Evolutionary conservation across 2,888 invertebrate genomes (phyloP).

Genomic region (Aleiodes alternator): DNA sequence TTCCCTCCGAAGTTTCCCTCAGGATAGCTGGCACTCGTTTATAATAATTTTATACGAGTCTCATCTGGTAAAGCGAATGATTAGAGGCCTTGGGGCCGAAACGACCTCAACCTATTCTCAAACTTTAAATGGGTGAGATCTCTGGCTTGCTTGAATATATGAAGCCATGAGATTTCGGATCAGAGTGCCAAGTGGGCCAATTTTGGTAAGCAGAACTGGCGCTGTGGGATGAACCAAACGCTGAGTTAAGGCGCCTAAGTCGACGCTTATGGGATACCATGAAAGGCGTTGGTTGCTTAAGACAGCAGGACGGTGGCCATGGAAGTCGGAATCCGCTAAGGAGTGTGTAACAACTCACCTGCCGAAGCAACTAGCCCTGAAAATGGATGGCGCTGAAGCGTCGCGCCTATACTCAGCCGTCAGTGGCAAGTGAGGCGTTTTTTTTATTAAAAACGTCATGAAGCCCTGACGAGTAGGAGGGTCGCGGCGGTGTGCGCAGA

Average conservation of each 20-base stretch:
- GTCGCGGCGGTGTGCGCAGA: too few relatives aligned
- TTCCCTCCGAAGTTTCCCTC: constrained; percentile 87
- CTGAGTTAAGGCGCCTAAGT: constrained; percentile 71
- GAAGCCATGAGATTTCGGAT: constrained; percentile 78
- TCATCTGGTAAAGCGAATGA: constrained; percentile 84
- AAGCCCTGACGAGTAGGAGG: too few relatives aligned
- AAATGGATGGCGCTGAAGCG: constrained; percentile 81
- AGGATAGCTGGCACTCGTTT: constrained; percentile 71
- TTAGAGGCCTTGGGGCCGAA: constrained; percentile 75
- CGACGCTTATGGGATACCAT: constrained; percentile 77
- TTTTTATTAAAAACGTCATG: too few relatives aligned
- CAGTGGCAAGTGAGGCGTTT: too few relatives aligned
- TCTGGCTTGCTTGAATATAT: constrained; percentile 78
- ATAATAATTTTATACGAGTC: constrained; percentile 55
- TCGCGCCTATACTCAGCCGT: constrained; percentile 72
- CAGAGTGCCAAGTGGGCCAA: constrained; percentile 76
- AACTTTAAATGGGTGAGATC: constrained; percentile 86
- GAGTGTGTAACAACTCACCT: constrained; percentile 63
- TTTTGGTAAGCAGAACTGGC: constrained; percentile 72
- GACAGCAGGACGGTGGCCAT: too few relatives aligned
- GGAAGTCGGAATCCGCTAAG: too few relatives aligned
- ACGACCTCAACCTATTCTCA: constrained; percentile 83
- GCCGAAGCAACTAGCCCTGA: constrained; percentile 81
- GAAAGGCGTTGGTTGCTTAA: constrained; percentile 74
- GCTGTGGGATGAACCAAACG: constrained; percentile 63